phyloP scores from a whole-genome alignment of 2,113 vertebrate genomes.

The Tupaia tana region DNA sequence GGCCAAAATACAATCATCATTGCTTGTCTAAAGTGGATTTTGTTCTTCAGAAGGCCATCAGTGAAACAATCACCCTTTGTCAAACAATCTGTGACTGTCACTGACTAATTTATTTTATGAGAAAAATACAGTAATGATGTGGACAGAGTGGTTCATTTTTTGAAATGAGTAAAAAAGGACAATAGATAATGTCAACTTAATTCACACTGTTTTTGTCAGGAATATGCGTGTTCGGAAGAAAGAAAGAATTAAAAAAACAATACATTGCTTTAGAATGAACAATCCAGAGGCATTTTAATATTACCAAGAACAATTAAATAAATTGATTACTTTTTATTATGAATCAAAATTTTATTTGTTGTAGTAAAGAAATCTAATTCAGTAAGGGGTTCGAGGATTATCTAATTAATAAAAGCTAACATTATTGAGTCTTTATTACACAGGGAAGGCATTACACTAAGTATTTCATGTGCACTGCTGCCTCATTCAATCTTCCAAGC shows the following conservation, averaged over 20 bases:
- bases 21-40: neutral
- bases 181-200: neutral
- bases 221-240: neutral
- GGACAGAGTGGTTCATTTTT: neutral
- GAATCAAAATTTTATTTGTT: conserved; percentile 59
- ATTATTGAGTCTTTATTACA: neutral
- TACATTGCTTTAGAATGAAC: neutral
- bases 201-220: neutral
- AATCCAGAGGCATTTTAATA: neutral
- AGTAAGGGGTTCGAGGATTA: conserved; percentile 12
- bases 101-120: neutral
- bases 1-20: neutral
- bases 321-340: conserved; percentile 47
- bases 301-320: conserved; percentile 28
- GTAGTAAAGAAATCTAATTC: conserved; percentile 27
- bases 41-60: neutral
- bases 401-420: conserved; percentile 15
- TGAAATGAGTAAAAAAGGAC: neutral
- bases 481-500: neutral
- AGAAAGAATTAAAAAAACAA: neutral
- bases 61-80: neutral
- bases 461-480: neutral
- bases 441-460: neutral
- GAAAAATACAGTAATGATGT: neutral
- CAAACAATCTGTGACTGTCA: neutral